phyloP scores from a whole-genome alignment of 2,797 vertebrate genomes.

The Danio tinwini region DNA sequence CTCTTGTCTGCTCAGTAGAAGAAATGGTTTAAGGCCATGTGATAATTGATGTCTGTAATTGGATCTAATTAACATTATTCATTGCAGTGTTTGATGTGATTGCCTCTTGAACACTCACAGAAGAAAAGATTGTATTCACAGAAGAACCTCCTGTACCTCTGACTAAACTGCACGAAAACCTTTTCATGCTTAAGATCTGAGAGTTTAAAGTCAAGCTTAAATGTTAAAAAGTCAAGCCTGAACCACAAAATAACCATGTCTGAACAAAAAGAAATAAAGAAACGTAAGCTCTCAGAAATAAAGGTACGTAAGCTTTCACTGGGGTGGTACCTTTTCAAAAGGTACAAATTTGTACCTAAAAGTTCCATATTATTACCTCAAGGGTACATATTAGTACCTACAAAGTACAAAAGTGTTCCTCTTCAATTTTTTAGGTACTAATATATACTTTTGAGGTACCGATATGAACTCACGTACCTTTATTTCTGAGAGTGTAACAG shows the following conservation, averaged over 20 bases:
- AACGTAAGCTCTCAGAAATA: too few relatives aligned
- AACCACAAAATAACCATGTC: background rate
- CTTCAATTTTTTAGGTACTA: too few relatives aligned
- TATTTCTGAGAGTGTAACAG: too few relatives aligned
- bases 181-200: background rate
- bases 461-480: too few relatives aligned
- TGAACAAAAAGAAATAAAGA: background rate
- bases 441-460: too few relatives aligned
- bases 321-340: too few relatives aligned
- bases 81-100: constrained; percentile 38
- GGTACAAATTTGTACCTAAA: too few relatives aligned
- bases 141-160: constrained; percentile 28
- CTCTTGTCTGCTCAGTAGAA: constrained; percentile 28
- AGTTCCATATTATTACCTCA: too few relatives aligned
- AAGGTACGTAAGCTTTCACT: too few relatives aligned
- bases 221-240: constrained; percentile 12
- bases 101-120: constrained; percentile 23
- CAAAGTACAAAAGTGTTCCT: too few relatives aligned
- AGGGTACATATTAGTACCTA: too few relatives aligned
- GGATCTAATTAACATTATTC: constrained; percentile 50
- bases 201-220: constrained; percentile 6
- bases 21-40: constrained; percentile 52
- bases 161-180: constrained; percentile 13
- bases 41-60: constrained; percentile 54
- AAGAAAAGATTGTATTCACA: constrained; percentile 10